Percentiles rank a stretch among this genome's conserved stretches.
phyloP scores from a whole-genome alignment of 1,140 invertebrate species.

The Drepana arcuata region DNA sequence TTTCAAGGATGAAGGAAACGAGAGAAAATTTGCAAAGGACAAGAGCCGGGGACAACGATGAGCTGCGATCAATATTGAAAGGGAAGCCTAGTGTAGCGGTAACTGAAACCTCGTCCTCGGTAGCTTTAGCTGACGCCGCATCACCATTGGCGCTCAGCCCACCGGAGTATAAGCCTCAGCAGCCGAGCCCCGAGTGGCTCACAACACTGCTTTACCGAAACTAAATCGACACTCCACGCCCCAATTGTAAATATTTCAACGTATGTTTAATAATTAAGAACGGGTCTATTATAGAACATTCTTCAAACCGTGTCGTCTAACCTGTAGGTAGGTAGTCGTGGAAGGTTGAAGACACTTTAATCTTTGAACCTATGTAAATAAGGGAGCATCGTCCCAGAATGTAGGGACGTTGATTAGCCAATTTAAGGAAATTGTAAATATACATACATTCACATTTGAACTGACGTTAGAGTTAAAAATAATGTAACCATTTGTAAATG shows the following conservation, averaged over 20 bases:
- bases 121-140: conserved; percentile 60
- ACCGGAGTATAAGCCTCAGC: conserved; percentile 68
- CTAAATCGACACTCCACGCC: conserved; percentile 36
- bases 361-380: too few species aligned
- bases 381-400: too few species aligned
- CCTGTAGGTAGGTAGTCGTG: too few species aligned
- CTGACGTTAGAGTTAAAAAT: conserved; percentile 47
- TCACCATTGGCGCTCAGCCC: conserved; percentile 64
- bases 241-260: conserved; percentile 53
- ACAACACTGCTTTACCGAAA: conserved; percentile 61
- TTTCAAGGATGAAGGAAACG: conserved; percentile 84
- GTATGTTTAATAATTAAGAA: too few species aligned
- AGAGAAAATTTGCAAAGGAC: conserved; percentile 77
- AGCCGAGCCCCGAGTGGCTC: conserved; percentile 66
- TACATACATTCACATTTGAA: too few species aligned
- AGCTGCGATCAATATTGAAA: conserved; percentile 72
- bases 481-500: conserved; percentile 53
- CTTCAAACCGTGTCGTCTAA: too few species aligned
- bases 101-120: conserved; percentile 58
- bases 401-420: too few species aligned
- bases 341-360: too few species aligned
- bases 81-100: conserved; percentile 72
- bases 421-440: too few species aligned
- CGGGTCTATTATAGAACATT: too few species aligned
- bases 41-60: conserved; percentile 58